Conservation (phyloP, 1,140 invertebrate genomes). For the Melitaea cinxia region DNA sequence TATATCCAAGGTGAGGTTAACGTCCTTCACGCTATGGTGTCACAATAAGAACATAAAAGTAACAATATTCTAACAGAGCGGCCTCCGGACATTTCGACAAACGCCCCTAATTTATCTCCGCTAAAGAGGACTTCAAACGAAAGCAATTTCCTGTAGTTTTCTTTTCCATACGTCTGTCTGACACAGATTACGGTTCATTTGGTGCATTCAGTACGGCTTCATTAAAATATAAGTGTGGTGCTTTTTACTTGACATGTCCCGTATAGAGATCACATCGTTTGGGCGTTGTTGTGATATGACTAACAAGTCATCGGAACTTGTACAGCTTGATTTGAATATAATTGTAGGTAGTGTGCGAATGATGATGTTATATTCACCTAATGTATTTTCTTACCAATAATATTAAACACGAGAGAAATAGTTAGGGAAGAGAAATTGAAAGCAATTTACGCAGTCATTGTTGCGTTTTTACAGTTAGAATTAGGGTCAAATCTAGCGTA, state of each 20-base stretch:
- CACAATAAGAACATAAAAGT: constrained; percentile 42
- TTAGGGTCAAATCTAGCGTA: no score
- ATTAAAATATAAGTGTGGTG: constrained; percentile 15
- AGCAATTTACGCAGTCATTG: no score
- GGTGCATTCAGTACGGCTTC: constrained; percentile 20
- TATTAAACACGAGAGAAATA: no score
- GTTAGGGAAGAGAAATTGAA: no score
- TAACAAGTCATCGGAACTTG: not conserved
- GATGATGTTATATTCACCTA: no score
- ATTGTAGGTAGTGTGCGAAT: no score
- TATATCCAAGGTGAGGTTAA: constrained; percentile 34
- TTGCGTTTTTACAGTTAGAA: no score
- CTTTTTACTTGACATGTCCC: not conserved
- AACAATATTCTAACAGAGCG: constrained; percentile 63
- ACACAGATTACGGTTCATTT: constrained; percentile 48
- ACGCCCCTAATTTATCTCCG: constrained; percentile 68
- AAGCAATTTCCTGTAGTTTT: constrained; percentile 64
- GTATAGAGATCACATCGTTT: not conserved
- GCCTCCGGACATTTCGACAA: constrained; percentile 52
- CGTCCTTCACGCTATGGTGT: constrained; percentile 42
- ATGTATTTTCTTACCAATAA: no score
- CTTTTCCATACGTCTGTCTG: constrained; percentile 44
- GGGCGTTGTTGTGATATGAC: not conserved
- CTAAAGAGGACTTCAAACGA: constrained; percentile 57
- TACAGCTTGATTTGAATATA: no score